Evolutionary conservation across 1,140 invertebrate genomes (phyloP), one percentile per base, ranked within the genome.

Genomic region (Bombus cullumanus): DNA sequence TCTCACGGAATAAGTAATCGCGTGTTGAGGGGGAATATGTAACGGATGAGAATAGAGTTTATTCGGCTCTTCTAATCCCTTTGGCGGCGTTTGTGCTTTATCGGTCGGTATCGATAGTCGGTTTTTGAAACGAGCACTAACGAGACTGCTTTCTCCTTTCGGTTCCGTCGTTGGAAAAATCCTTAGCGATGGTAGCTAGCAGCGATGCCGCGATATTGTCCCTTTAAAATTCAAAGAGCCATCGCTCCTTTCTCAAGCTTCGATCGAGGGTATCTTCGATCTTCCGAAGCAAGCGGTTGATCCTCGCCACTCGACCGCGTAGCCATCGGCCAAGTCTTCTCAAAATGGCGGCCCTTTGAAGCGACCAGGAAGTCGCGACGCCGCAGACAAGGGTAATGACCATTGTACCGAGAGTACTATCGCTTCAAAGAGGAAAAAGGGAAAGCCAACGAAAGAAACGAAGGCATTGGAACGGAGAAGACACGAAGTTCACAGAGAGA

Each of bases 261-360:
- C 59, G 82, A 83, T 82, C 71, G 31, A 28, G 9, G 15, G 28
- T 25, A 39, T 22, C 18, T 57, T 31, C 31, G 41, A 37, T 41
- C 69, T 81, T 41, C 2, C 8, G 22, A 47, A 6, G 28, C 28
- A 12, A 28, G 3, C 28, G 25, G 15, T 37, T 25, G 41, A 3
- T 59, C 41, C 25, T 69, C 41, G 53, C 31, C 22, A 25, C 53
- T 43, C 3, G 9, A 62, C 28, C 10, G 12, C 62, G 43, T 71
- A 77, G 77, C 77, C 68, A 43, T 80, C 74, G 76, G 68, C 53
- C 41, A 62, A 59, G 71, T 25, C 57, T 47, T 69, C 88, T 90
- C 86, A 90, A 92, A 92, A 91, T 92, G 91, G 89, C 89, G 89
- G 89, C 83, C 81, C 66, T 91, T 92, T 91, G 89, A 92, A 89